Conservation (phyloP, 1,140 invertebrate genomes). For the Heliconius melpomene region DNA sequence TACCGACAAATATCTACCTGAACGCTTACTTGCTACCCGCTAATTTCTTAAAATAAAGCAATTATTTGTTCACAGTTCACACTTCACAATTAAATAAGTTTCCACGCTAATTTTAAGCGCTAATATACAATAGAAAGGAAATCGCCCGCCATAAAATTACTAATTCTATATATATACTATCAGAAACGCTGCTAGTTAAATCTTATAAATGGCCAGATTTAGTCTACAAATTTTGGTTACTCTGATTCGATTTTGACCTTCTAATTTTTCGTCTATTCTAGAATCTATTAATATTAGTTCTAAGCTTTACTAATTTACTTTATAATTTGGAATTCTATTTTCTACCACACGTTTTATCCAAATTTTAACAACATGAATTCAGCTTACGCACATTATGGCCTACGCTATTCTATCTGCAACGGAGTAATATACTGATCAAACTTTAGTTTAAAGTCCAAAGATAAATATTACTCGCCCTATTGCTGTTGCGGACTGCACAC, state of each 20-base stretch:
- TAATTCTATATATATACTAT: slow-evolving; percentile 61
- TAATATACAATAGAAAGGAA: slow-evolving; percentile 57
- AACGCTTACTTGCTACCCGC: slow-evolving; percentile 63
- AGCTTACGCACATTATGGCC: slow-evolving; percentile 57
- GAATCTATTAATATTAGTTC: slow-evolving; percentile 55
- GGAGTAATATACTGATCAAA: slow-evolving; percentile 66
- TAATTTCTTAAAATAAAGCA: slow-evolving; percentile 44
- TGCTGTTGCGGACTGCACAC: slow-evolving; percentile 61
- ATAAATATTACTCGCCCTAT: slow-evolving; percentile 78
- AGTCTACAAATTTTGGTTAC: slow-evolving; percentile 64
- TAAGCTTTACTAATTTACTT: slow-evolving; percentile 56
- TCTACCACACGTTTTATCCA: slow-evolving; percentile 67
- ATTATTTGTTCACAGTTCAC: slow-evolving; percentile 35
- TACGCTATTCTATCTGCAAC: slow-evolving; percentile 74
- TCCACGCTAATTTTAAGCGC: slow-evolving; percentile 59
- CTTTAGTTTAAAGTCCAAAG: slow-evolving; percentile 67
- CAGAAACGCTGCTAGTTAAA: slow-evolving; percentile 62
- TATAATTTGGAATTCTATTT: slow-evolving; percentile 49
- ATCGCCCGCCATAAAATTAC: slow-evolving; percentile 61
- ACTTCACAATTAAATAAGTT: slow-evolving; percentile 39
- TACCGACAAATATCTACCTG: slow-evolving; percentile 62
- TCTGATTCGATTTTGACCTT: slow-evolving; percentile 45
- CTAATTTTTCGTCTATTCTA: slow-evolving; percentile 68
- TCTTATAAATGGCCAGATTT: slow-evolving; percentile 59
- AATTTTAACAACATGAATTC: slow-evolving; percentile 53